Percentiles rank a stretch among this genome's conserved stretches.
Evolutionary conservation across 2,113 vertebrate genomes (phyloP).

Genomic region (Phrynosoma blainvillii): DNA sequence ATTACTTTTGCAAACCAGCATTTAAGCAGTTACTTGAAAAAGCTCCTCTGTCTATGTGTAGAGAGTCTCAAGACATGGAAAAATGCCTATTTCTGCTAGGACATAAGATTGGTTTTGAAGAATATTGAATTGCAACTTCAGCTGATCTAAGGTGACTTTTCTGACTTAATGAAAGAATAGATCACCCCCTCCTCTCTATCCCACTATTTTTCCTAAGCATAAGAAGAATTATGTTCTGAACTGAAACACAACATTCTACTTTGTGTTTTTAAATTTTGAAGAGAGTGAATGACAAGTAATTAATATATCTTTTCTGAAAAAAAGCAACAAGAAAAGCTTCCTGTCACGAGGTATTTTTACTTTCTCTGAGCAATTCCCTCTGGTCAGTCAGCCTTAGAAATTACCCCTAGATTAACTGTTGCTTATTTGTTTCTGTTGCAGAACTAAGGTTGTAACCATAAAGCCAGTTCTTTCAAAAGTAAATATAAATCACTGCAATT

Average conservation of each 20-base stretch:
- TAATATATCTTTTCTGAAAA: not conserved
- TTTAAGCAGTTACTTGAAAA: conserved; percentile 30
- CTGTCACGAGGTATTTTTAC: not conserved
- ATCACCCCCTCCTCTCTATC: not conserved
- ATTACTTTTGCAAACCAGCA: not conserved
- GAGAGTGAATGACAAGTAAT: not conserved
- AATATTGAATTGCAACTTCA: conserved; percentile 19
- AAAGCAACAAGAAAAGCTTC: no score
- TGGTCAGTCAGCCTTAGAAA: not conserved
- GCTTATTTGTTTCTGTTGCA: not conserved
- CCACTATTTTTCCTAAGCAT: not conserved
- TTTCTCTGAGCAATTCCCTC: not conserved
- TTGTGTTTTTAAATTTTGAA: not conserved
- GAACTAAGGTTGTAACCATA: not conserved
- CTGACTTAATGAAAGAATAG: conserved; percentile 8
- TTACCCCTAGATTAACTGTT: not conserved
- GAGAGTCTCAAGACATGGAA: not conserved
- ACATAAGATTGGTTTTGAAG: not conserved
- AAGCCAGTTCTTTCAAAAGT: not conserved
- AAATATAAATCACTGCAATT: not conserved
- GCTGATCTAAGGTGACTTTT: conserved; percentile 4
- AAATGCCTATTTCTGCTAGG: not conserved
- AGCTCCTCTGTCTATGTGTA: not conserved
- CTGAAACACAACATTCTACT: not conserved
- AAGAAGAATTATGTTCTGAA: not conserved